phyloP scores from a whole-genome alignment of 1,140 invertebrate genomes.

The Diorhabda elongata region DNA sequence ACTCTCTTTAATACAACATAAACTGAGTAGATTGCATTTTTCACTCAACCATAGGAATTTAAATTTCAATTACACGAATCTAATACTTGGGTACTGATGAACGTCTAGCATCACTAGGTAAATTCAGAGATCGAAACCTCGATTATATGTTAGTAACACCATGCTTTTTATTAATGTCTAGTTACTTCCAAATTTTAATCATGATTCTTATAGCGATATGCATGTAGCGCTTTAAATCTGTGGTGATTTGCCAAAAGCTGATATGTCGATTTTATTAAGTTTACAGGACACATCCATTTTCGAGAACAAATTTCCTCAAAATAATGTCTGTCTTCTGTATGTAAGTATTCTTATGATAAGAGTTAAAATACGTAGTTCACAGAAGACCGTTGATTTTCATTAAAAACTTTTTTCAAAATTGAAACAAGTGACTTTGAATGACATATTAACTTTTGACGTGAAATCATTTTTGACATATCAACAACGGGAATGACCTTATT shows the following conservation, averaged over 20 bases:
- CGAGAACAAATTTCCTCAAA: background rate
- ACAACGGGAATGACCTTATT: conserved; percentile 3
- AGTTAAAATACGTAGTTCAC: background rate
- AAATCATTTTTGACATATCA: conserved; percentile 5
- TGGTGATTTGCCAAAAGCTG: background rate
- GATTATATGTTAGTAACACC: too few relatives aligned
- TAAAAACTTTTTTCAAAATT: background rate
- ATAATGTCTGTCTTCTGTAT: background rate
- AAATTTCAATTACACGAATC: too few relatives aligned
- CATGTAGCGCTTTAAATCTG: background rate
- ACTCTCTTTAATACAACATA: too few relatives aligned
- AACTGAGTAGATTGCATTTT: too few relatives aligned
- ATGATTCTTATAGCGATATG: too few relatives aligned
- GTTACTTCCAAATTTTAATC: too few relatives aligned
- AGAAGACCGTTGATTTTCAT: conserved; percentile 3
- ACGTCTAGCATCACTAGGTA: too few relatives aligned
- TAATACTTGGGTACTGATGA: too few relatives aligned
- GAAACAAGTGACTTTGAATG: background rate
- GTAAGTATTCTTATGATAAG: background rate
- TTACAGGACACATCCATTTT: conserved; percentile 1
- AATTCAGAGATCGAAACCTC: too few relatives aligned
- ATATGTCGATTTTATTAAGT: background rate
- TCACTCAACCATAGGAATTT: too few relatives aligned
- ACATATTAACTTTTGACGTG: conserved; percentile 1
- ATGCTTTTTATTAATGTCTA: too few relatives aligned